Percentiles rank a stretch among this genome's conserved stretches.
phyloP scores from a whole-genome alignment of 2,888 invertebrate genomes.

The Eumacrocentrus americanus region DNA sequence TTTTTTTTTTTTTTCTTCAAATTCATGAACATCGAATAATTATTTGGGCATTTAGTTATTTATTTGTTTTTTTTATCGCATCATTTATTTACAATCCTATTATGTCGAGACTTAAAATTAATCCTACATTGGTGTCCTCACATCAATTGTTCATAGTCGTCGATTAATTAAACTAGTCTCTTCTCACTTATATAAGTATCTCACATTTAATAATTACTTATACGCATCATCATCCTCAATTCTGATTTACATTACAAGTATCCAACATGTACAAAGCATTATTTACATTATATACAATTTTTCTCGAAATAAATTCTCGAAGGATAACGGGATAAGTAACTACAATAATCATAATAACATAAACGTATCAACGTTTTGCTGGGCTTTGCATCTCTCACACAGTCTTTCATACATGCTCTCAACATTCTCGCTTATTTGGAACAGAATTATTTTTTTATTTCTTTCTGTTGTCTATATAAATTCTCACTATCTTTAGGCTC shows the following conservation, averaged over 20 bases:
- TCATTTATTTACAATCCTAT: slow-evolving; percentile 58
- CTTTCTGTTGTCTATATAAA: slow-evolving; percentile 18
- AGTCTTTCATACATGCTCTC: slow-evolving; percentile 14
- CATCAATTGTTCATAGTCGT: slow-evolving; percentile 47
- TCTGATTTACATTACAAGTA: slow-evolving; percentile 59
- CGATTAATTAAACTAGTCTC: slow-evolving; percentile 30
- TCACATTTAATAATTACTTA: slow-evolving; percentile 39
- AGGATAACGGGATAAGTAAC: slow-evolving; percentile 37
- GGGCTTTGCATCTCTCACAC: slow-evolving; percentile 4
- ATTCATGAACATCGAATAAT: slow-evolving; percentile 54
- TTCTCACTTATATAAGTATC: slow-evolving; percentile 38
- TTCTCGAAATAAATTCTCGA: slow-evolving; percentile 30
- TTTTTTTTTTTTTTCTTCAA: slow-evolving; percentile 22
- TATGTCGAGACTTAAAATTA: slow-evolving; percentile 47
- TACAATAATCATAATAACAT: slow-evolving; percentile 32
- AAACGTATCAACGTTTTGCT: slow-evolving; percentile 34
- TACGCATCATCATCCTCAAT: slow-evolving; percentile 32
- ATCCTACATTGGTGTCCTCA: slow-evolving; percentile 46
- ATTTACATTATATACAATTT: slow-evolving; percentile 65
- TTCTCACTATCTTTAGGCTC: slow-evolving; percentile 16
- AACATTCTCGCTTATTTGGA: slow-evolving; percentile 11
- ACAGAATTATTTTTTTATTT: no score
- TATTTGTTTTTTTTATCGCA: slow-evolving; percentile 42
- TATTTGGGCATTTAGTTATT: slow-evolving; percentile 45
- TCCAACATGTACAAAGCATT: slow-evolving; percentile 67